These are phyloP conservation scores for Rhagium mordax DNA, from an alignment of 2,888 invertebrate genomes.

Conservation along the genomic window DNA sequence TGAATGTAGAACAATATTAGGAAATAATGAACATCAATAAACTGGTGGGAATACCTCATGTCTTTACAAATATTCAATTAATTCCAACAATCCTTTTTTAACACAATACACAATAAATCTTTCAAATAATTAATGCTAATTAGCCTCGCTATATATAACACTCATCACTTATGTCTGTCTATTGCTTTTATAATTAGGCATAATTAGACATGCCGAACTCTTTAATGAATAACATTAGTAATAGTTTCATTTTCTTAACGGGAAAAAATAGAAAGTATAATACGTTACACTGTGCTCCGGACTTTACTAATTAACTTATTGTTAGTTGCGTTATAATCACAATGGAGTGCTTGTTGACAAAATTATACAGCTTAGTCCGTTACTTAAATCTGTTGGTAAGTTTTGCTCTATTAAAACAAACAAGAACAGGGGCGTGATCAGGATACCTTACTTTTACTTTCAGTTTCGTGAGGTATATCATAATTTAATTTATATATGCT, in stretches of 20 bases:
- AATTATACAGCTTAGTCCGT: constrained; percentile 24
- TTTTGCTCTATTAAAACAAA: constrained; percentile 26
- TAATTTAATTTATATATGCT: constrained; percentile 36
- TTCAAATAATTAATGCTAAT: background rate
- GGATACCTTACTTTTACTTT: constrained; percentile 39
- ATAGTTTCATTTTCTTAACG: constrained; percentile 25
- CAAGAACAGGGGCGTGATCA: constrained; percentile 36
- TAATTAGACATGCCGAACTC: background rate
- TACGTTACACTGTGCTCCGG: background rate
- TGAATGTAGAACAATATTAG: background rate
- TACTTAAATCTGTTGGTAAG: constrained; percentile 22
- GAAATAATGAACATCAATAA: background rate
- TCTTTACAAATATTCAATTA: background rate
- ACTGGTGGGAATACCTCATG: background rate
- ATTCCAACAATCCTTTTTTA: background rate
- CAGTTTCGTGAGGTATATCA: constrained; percentile 37
- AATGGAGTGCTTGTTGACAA: constrained; percentile 34
- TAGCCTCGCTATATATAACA: background rate
- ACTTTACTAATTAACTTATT: constrained; percentile 30
- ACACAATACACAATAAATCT: background rate
- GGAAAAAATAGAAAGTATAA: constrained; percentile 28
- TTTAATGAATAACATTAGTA: background rate
- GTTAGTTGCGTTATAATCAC: constrained; percentile 27
- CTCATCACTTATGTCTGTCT: background rate
- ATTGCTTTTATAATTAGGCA: background rate